Base-by-base conservation (phyloP, 1,140 invertebrate genomes). In the Drosophila bifasciata region DNA sequence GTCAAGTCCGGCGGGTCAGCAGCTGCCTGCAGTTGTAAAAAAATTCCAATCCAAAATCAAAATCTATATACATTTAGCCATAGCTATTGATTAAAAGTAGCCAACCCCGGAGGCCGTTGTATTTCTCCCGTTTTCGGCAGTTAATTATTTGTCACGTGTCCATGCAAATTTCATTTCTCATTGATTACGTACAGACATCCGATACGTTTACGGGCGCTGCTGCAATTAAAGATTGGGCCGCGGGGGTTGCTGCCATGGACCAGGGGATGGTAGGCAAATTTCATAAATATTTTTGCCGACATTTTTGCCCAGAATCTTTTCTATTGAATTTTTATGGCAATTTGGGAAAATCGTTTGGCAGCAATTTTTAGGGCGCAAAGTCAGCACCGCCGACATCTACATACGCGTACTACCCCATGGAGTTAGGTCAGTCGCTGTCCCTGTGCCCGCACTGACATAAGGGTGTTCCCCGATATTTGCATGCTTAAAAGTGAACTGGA, bases 141-240 rank as follows among this genome's bases (percentile, higher is more conserved):
- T 72, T 90, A 90, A 90, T 90, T 90, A 90, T 90, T 90, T 90
- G 86, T 90, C 86, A 90, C 86, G 86, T 90, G 86, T 83, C 86
- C 85, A 89, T 89, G 85, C 85, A 90, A 89, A 89, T 89, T 89
- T 86, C 61, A 53, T 70, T 25, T 25, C 67, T 70, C 77, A 76
- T 85, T 89, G 81, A 90, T 86, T 81, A 81, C 73, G 57, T 44
- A 48, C 43, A 72, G 81, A 88, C 46, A 85, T 86, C 62, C 51
- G 81, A 85, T 86, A 86, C 77, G 71, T 76, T 78, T 60, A 16
- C 57, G 55, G 49, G 56, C 36, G 49, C 64, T 67, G 50, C 46
- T 75, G 79, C 81, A 85, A 85, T 85, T 85, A 85, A 66, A 80
- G 73, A 76, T 86, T 55, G 62, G 64, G 45, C 66, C 49, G 45